Conservation (phyloP, 2,113 vertebrate genomes). For the Beaufortia kweichowensis region DNA sequence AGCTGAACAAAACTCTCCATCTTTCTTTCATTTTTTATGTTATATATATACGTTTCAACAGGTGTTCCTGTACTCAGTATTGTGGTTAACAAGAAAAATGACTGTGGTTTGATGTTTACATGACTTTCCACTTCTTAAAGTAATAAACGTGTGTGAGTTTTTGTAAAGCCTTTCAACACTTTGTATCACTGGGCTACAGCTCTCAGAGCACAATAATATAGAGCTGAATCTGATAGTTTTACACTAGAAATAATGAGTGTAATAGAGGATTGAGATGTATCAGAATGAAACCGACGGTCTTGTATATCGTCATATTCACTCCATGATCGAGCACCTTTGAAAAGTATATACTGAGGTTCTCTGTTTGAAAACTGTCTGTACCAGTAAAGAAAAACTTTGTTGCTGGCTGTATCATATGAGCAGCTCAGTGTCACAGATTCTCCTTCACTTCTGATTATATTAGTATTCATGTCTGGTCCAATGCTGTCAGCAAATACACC, state of each 20-base stretch:
- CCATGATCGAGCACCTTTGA: not conserved
- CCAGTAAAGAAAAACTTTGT: not conserved
- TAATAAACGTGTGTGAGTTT: not conserved
- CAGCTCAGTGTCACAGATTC: conserved; percentile 14
- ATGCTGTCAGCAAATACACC: conserved; percentile 9
- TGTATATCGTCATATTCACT: accelerated
- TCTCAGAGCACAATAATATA: conserved; percentile 33
- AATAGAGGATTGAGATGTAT: not conserved
- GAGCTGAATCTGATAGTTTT: conserved; percentile 9
- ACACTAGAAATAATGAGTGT: not conserved
- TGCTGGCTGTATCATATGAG: not conserved
- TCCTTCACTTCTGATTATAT: not conserved
- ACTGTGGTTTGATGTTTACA: not conserved
- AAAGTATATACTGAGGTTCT: conserved; percentile 5
- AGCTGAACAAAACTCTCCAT: too few species aligned
- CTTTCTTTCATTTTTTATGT: too few species aligned
- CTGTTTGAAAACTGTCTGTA: conserved; percentile 21
- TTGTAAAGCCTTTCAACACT: conserved; percentile 21
- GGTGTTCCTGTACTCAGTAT: too few species aligned
- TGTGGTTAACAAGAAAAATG: not conserved
- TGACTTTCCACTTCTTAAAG: not conserved
- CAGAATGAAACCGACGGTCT: not conserved
- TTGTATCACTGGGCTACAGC: not conserved
- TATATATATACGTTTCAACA: too few species aligned
- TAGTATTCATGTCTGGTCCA: not conserved